phyloP scores from a whole-genome alignment of 2,113 vertebrate genomes.

The Centropus unirufus region DNA sequence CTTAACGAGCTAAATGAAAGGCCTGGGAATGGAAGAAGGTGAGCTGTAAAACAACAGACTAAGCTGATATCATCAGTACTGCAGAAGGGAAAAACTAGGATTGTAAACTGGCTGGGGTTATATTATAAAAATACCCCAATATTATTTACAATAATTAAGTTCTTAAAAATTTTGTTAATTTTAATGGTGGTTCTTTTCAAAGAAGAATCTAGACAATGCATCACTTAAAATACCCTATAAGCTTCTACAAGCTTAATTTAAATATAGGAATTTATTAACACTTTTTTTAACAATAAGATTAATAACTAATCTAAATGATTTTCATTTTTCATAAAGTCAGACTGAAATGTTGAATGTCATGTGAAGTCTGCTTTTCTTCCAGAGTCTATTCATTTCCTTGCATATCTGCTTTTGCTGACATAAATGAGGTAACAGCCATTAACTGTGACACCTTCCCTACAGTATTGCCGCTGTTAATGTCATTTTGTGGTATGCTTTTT shows the following conservation, averaged over 20 bases:
- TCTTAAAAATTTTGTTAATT: background rate
- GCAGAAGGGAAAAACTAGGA: background rate
- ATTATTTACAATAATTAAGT: background rate
- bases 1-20: constrained; percentile 83
- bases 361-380: constrained; percentile 45
- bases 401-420: constrained; percentile 80
- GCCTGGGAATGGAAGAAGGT: constrained; percentile 80
- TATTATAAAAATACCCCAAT: background rate
- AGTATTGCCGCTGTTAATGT: background rate
- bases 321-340: background rate
- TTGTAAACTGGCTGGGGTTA: background rate
- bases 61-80: background rate
- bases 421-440: constrained; percentile 79
- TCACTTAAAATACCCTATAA: background rate
- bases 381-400: constrained; percentile 91
- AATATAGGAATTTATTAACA: background rate
- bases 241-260: background rate
- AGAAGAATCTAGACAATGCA: background rate
- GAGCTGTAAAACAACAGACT: background rate
- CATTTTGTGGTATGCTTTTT: no score
- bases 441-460: background rate
- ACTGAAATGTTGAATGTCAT: background rate
- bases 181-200: background rate
- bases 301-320: background rate
- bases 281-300: background rate